Percentiles rank a stretch among this genome's conserved stretches.
Evolutionary conservation across 2,888 invertebrate genomes (phyloP).

Genomic region (Amphipoea oculea): DNA sequence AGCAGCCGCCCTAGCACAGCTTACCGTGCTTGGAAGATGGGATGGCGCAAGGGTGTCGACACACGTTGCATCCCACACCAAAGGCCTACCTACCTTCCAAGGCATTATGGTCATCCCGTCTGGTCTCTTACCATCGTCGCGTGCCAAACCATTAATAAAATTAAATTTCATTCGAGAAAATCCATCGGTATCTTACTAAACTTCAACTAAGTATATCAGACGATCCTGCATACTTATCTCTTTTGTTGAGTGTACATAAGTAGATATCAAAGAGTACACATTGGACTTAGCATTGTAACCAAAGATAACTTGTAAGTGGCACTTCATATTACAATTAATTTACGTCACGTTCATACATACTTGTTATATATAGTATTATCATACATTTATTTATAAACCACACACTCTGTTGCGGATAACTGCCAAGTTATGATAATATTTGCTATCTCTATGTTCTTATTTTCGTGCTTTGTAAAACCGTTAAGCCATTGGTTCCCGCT

Average conservation of each 20-base stretch:
- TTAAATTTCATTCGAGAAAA: too few species aligned
- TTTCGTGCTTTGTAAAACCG: background rate
- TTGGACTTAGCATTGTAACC: slow-evolving; percentile 24
- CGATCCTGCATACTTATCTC: too few species aligned
- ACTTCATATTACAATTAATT: slow-evolving; percentile 41
- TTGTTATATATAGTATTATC: slow-evolving; percentile 33
- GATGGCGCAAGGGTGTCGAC: too few species aligned
- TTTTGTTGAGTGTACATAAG: background rate
- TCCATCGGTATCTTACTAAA: too few species aligned
- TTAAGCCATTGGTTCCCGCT: background rate
- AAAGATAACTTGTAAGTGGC: slow-evolving; percentile 38
- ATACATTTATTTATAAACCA: slow-evolving; percentile 14
- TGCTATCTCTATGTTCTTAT: background rate
- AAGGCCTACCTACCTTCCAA: too few species aligned
- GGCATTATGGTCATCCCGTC: too few species aligned
- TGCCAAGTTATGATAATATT: background rate
- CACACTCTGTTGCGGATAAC: background rate
- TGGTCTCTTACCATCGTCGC: too few species aligned
- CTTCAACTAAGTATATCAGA: too few species aligned
- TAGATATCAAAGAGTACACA: slow-evolving; percentile 26
- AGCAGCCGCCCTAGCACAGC: too few species aligned
- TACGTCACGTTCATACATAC: slow-evolving; percentile 30
- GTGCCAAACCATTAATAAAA: too few species aligned
- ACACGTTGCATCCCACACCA: too few species aligned
- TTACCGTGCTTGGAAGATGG: too few species aligned